Evolutionary conservation across 2,113 vertebrate genomes (phyloP).

Genomic region (Merops nubicus): DNA sequence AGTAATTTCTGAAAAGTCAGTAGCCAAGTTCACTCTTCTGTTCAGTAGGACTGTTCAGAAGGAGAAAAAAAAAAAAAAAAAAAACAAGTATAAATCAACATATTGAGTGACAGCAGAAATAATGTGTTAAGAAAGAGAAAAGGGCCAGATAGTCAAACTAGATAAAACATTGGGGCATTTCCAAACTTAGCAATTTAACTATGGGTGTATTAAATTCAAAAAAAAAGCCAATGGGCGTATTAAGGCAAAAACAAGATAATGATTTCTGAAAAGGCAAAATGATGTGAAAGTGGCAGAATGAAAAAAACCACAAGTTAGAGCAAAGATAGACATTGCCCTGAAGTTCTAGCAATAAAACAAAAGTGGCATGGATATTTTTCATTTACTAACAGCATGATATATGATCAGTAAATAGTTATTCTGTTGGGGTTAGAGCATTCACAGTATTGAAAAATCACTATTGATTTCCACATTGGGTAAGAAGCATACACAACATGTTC

Average conservation of each 20-base stretch:
- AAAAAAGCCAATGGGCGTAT: not conserved
- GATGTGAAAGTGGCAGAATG: not conserved
- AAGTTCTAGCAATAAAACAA: not conserved
- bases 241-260: not conserved
- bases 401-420: not conserved
- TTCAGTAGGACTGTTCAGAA: not conserved
- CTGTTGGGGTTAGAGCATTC: not conserved
- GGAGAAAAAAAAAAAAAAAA: not conserved
- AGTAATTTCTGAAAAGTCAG: conserved; percentile 24
- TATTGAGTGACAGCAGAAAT: not conserved
- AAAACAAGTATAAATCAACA: not conserved
- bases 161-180: not conserved
- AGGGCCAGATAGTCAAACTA: not conserved
- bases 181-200: not conserved
- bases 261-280: not conserved
- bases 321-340: not conserved
- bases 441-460: not conserved
- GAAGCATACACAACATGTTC: not conserved
- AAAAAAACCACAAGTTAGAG: not conserved
- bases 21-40: not conserved
- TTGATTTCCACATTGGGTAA: not conserved
- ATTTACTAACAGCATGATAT: not conserved
- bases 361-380: not conserved
- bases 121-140: not conserved
- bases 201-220: not conserved